Conservation (phyloP, 2,113 vertebrate species). For the Myrmecophaga tridactyla region DNA sequence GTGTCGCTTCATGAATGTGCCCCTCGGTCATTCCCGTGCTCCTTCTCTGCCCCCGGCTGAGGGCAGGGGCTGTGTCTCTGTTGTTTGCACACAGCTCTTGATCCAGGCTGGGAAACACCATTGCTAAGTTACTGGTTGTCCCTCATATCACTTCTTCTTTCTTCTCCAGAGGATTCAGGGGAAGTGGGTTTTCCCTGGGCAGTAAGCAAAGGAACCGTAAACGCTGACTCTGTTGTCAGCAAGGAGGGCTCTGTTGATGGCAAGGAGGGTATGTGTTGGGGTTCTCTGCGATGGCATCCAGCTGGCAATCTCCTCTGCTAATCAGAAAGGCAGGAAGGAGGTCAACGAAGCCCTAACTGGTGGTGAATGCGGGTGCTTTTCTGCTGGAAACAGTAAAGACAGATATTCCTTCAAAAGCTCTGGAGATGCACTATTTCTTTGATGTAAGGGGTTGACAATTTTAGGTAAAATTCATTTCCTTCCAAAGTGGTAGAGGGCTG, state of each 20-base stretch:
- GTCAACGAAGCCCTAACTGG: background rate
- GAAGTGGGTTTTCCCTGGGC: background rate
- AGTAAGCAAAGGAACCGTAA: too few relatives aligned
- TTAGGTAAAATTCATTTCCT: background rate
- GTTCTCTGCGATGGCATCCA: accelerated
- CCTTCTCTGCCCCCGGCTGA: background rate
- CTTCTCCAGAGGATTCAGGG: background rate
- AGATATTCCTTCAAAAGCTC: background rate
- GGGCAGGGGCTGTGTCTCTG: background rate
- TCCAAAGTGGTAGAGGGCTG: background rate
- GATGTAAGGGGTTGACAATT: background rate
- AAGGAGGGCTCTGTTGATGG: background rate
- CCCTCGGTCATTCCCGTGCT: background rate
- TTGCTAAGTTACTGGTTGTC: background rate
- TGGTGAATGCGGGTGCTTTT: background rate
- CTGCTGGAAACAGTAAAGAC: background rate
- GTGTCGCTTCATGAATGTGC: background rate
- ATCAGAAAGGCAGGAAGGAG: background rate
- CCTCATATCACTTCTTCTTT: background rate
- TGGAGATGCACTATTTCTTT: background rate
- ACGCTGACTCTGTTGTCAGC: background rate
- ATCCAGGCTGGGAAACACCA: background rate
- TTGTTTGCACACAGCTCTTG: background rate
- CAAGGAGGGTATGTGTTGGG: too few relatives aligned
- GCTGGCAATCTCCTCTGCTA: background rate